Evolutionary conservation across 2,888 invertebrate species (phyloP), one percentile per base, ranked within the genome.

Genomic region (Anarsia innoxiella): DNA sequence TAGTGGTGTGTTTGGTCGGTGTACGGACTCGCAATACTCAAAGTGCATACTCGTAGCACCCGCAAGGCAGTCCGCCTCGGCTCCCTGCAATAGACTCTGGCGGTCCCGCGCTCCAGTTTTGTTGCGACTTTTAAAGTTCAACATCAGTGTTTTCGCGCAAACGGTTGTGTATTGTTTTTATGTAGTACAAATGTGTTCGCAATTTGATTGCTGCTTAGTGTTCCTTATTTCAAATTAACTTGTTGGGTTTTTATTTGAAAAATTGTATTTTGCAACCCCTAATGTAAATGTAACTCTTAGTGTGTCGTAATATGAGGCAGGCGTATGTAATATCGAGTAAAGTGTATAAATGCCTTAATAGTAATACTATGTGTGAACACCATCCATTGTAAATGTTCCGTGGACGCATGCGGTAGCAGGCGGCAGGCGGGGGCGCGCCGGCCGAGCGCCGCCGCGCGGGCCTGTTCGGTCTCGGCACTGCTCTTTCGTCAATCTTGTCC

Each of bases 121-220:
- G 65, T 62, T 64, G 66, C 68, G 74, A 80, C 76, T 78, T 74
- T 53, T 71, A 80, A 82, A 80, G 79, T 82, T 78, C 69, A 79
- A 76, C 75, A 80, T 79, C 82, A 80, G 79, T 80, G 76, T 78
- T 76, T 84, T 80, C 80, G 82, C 83, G 84, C 82, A 83, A 83
- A 82, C 63, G 84, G 84, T 84, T 84, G 84, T 84, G 84, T 84
- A 80, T 84, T 80, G 79, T 82, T 84, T 82, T 84, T 84, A 79
- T 72, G 79, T 84, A 83, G 84, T 84, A 83, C 84, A 84, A 83
- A 84, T 82, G 82, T 83, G 82, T 84, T 83, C 77, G 84, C 84
- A 84, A 84, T 84, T 79, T 80, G 76, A 84, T 84, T 84, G 84
- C 84, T 79, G 74, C 76, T 77, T 82, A 79, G 80, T 80, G 82